These are phyloP conservation scores for Syrphus vitripennis DNA, from an alignment of 2,888 invertebrate species.

Conservation along the genomic window DNA sequence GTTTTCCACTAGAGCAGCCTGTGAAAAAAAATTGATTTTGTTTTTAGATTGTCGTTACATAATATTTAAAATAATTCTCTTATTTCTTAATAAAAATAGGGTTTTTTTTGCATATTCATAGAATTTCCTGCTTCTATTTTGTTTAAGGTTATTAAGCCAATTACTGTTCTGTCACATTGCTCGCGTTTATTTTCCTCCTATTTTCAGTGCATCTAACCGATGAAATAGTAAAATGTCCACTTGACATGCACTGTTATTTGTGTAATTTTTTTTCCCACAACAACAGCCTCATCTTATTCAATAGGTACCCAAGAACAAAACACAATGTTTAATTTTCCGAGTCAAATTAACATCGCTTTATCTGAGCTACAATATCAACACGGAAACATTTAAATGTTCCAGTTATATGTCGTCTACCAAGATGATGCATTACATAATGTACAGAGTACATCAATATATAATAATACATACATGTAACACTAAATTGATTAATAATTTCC, in stretches of 20 bases:
- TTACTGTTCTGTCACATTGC: background rate
- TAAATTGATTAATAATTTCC: constrained; percentile 12
- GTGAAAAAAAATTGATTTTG: too few species aligned
- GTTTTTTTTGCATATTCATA: background rate
- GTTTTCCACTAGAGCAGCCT: too few species aligned
- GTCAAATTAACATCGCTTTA: constrained; percentile 21
- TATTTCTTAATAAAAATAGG: background rate
- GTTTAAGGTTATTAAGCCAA: background rate
- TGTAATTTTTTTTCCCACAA: background rate
- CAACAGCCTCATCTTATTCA: background rate
- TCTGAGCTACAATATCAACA: constrained; percentile 9
- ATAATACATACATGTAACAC: background rate
- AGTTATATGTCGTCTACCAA: background rate
- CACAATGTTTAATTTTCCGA: background rate
- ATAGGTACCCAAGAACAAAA: background rate
- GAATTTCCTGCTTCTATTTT: background rate
- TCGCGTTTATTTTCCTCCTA: background rate
- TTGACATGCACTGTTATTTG: constrained; percentile 1
- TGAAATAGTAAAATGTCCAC: background rate
- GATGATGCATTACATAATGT: background rate
- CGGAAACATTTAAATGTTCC: constrained; percentile 14
- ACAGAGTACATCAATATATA: too few species aligned
- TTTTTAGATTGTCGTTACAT: too few species aligned
- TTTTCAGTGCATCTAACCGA: background rate
- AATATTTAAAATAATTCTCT: too few species aligned